These are phyloP conservation scores for Trigoniulus corallinus DNA, from an alignment of 1,140 invertebrate genomes.

Conservation along the genomic window DNA sequence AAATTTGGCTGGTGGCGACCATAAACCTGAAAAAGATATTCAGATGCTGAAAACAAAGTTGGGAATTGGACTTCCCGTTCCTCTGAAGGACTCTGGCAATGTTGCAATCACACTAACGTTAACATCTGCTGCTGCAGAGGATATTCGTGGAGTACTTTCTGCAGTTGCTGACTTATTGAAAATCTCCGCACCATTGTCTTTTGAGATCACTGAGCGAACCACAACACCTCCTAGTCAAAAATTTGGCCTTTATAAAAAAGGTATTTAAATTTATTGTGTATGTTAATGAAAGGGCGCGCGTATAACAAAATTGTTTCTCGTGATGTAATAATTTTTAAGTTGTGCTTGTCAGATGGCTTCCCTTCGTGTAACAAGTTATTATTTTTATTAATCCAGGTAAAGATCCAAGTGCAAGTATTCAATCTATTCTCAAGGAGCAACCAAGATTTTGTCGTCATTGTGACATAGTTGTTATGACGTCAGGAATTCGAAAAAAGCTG, in stretches of 20 bases:
- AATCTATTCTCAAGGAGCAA: conserved; percentile 65
- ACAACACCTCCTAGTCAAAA: conserved; percentile 60
- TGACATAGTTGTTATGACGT: conserved; percentile 67
- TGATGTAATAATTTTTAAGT: not conserved
- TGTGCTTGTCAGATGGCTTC: not conserved
- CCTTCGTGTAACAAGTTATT: not conserved
- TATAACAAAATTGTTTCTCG: conserved; percentile 29
- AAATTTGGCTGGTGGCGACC: conserved; percentile 22
- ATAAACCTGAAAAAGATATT: conserved; percentile 13
- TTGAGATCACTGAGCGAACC: conserved; percentile 64
- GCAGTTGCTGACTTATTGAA: conserved; percentile 80
- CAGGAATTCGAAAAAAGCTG: conserved; percentile 53
- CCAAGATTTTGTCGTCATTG: conserved; percentile 82
- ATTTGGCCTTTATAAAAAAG: conserved; percentile 47
- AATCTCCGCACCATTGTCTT: conserved; percentile 66
- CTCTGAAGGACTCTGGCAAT: conserved; percentile 55
- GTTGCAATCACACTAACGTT: conserved; percentile 84
- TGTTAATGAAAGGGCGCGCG: too few species aligned
- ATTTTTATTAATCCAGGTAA: conserved; percentile 19
- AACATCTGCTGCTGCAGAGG: conserved; percentile 72
- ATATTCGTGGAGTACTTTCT: conserved; percentile 74
- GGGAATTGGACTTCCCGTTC: conserved; percentile 34
- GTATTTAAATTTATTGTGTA: conserved; percentile 33
- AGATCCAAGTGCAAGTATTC: conserved; percentile 46
- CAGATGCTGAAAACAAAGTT: conserved; percentile 15